Evolutionary conservation across 2,113 vertebrate genomes (phyloP).

Genomic region (Orcinus orca): DNA sequence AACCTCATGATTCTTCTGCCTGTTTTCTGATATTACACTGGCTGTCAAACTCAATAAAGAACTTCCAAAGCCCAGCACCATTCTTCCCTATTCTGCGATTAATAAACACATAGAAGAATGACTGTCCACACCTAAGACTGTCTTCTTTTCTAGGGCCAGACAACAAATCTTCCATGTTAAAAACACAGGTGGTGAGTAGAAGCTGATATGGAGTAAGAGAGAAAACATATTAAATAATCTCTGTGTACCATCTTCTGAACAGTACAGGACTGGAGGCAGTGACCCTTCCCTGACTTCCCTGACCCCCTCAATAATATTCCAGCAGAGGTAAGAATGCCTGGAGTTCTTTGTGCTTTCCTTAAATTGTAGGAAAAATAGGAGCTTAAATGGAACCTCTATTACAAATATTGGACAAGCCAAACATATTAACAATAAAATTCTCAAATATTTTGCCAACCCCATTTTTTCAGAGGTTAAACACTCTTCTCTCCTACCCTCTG

Average conservation of each 20-base stretch:
- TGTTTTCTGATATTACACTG: not conserved
- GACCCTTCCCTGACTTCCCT: not conserved
- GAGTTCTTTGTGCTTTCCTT: slow-evolving; percentile 64
- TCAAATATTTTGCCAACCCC: slow-evolving; percentile 74
- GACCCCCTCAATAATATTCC: slow-evolving; percentile 32
- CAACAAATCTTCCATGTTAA: not conserved
- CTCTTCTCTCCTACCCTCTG: slow-evolving; percentile 53
- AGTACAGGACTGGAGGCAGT: not conserved
- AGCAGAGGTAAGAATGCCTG: slow-evolving; percentile 43
- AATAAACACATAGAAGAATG: not conserved
- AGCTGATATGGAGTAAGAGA: not conserved
- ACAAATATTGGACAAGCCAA: slow-evolving; percentile 72
- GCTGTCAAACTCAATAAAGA: not conserved
- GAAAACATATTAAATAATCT: not conserved
- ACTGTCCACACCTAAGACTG: not conserved
- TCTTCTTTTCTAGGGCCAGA: not conserved
- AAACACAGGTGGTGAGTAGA: not conserved
- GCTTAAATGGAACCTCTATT: slow-evolving; percentile 55
- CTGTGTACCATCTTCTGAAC: not conserved
- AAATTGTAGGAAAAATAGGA: slow-evolving; percentile 62
- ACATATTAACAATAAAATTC: slow-evolving; percentile 78
- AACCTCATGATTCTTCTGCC: not conserved
- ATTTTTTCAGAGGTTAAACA: slow-evolving; percentile 63
- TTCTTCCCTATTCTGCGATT: not conserved
- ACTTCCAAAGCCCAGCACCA: not conserved